Percentiles rank a stretch among this genome's conserved stretches.
Evolutionary conservation across 2,888 invertebrate genomes (phyloP).

Genomic region (Tricholauxania praeusta): DNA sequence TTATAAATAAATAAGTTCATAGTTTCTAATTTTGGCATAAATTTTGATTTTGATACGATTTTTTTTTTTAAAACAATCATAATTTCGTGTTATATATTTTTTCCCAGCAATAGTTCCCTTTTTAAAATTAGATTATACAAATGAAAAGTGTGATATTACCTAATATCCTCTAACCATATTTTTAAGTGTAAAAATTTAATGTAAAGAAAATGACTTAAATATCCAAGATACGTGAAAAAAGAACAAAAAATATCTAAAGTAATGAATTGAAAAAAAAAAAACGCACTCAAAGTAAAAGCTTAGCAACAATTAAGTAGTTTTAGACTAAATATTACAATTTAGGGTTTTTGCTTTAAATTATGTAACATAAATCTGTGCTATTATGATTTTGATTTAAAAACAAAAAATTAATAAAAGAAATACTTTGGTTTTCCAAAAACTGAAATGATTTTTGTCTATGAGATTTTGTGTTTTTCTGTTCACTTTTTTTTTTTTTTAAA

Average conservation of each 20-base stretch:
- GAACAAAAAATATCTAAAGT: constrained; percentile 34
- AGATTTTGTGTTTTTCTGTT: neutral
- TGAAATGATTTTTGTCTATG: neutral
- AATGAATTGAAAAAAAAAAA: constrained; percentile 28
- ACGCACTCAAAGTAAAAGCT: constrained; percentile 34
- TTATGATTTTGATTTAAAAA: no score
- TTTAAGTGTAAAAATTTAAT: constrained; percentile 43
- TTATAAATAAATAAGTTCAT: no score
- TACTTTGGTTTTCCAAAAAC: neutral
- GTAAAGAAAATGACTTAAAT: constrained; percentile 31
- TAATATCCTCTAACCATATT: constrained; percentile 57
- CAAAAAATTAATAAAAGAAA: neutral
- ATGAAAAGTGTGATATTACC: constrained; percentile 59
- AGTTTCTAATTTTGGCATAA: no score
- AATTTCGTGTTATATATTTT: no score
- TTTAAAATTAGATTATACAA: constrained; percentile 38
- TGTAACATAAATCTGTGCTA: no score
- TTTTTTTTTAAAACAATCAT: no score
- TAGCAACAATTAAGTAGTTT: constrained; percentile 36
- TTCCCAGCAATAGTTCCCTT: neutral
- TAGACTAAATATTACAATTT: neutral
- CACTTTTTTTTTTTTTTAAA: neutral
- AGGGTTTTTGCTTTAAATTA: neutral
- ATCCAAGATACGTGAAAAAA: constrained; percentile 40
- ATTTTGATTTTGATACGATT: no score